Conservation (phyloP, 1,140 invertebrate genomes). For the Drosophila azteca region DNA sequence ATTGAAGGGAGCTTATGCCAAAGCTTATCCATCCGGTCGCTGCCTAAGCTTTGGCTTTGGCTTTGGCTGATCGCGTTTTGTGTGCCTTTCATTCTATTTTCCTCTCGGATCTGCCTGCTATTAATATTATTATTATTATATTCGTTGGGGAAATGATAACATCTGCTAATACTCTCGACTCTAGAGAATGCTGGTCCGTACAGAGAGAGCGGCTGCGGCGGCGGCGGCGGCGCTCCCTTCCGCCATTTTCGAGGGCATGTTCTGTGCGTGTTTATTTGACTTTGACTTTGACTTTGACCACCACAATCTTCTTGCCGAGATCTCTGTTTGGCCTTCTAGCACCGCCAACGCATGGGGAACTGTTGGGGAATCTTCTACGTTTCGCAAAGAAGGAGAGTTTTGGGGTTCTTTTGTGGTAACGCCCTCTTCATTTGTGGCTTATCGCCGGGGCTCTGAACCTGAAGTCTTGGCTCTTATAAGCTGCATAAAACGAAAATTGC, state of each 20-base stretch:
- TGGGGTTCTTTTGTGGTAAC: conserved; percentile 43
- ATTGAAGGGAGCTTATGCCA: too few relatives aligned
- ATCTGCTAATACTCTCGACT: conserved; percentile 61
- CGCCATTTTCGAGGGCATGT: conserved; percentile 40
- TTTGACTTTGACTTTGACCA: conserved; percentile 58
- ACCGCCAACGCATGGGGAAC: conserved; percentile 59
- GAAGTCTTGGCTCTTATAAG: conserved; percentile 55
- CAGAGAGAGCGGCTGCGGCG: conserved; percentile 2
- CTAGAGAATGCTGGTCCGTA: conserved; percentile 12
- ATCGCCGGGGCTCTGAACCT: conserved; percentile 24
- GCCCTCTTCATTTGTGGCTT: conserved; percentile 72
- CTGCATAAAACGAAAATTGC: conserved; percentile 68
- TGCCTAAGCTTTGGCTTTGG: too few relatives aligned
- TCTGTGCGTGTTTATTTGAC: conserved; percentile 74
- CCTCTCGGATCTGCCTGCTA: conserved; percentile 31
- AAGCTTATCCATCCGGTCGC: too few relatives aligned
- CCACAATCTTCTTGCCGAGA: conserved; percentile 51
- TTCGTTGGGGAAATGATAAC: conserved; percentile 52
- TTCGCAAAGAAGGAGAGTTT: conserved; percentile 5
- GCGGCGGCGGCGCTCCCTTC: conserved; percentile 49
- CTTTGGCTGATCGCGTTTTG: conserved; percentile 22
- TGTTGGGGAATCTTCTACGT: conserved; percentile 9
- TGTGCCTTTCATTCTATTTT: conserved; percentile 24
- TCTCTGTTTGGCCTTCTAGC: conserved; percentile 46
- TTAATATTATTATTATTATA: conserved; percentile 63